Base-by-base conservation (phyloP, 2,888 invertebrate species). In the Seira ritae region DNA sequence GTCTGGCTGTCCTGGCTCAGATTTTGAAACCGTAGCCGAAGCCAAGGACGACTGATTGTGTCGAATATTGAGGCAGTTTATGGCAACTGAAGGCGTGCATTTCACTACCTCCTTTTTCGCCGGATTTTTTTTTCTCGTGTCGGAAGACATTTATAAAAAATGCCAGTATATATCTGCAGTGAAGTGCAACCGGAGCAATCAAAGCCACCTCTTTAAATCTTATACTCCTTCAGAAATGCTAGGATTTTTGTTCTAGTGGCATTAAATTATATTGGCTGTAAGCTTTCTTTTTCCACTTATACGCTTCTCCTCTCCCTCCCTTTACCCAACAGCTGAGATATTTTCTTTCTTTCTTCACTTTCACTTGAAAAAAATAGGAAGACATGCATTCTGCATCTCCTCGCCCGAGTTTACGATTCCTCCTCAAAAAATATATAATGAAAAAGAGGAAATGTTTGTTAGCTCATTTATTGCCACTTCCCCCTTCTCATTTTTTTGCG, bases 161-260 rank as follows among this genome's bases (percentile, higher is more conserved):
- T 76, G 76, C 31, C 42, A 60, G 42, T 76, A 46, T 76, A 46
- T 81, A 81, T 82, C 82, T 82, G 82, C 82, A 82, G 72, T 76
- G 72, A 82, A 82, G 82, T 82, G 82, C 82, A 82, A 82, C 82
- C 50, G 65, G 76, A 50, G 76, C 82, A 82, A 82, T 82, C 82
- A 77, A 82, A 82, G 72, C 82, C 62, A 82, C 72, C 76, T 82
- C 50, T 50, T 50, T 50, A 50, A 50, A 50, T 50, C 50, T 50
- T 50, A 50, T 50, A 50, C 50, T 50, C 17, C 12, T 50, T 31
- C 50, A 12, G 50, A 50, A 50, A 50, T 3, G 17, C 17, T 50
- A 8, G 31, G 31, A 31, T 50, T 50, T 50, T 50, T 50, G 50
- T 50, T 50, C 50, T 50, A 50, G 50, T 50, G 50, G 50, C 50